Conservation (phyloP, 2,888 invertebrate species). For the Aphidius colemani region DNA sequence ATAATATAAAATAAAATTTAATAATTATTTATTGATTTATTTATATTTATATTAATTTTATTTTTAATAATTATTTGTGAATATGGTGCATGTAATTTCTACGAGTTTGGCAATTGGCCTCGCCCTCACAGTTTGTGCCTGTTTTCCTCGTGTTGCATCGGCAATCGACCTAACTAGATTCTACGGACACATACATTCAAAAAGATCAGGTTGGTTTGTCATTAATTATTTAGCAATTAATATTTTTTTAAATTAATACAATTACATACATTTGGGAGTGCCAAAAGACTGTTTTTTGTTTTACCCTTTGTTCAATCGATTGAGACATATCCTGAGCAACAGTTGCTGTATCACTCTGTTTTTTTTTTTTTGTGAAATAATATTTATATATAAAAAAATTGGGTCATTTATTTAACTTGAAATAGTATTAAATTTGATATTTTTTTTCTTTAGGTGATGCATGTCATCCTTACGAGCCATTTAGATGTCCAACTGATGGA, state of each 20-base stretch:
- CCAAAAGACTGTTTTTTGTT: slow-evolving; percentile 21
- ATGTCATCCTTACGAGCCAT: slow-evolving; percentile 95
- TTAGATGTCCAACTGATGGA: slow-evolving; percentile 92
- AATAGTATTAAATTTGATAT: background rate
- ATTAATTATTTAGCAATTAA: background rate
- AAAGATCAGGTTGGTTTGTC: slow-evolving; percentile 70
- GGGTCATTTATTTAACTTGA: too few relatives aligned
- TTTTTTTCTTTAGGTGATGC: slow-evolving; percentile 64
- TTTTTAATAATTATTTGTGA: slow-evolving; percentile 10
- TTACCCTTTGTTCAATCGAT: slow-evolving; percentile 34
- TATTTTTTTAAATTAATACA: slow-evolving; percentile 21
- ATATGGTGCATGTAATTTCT: slow-evolving; percentile 31
- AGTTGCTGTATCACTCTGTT: slow-evolving; percentile 30
- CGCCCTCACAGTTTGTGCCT: slow-evolving; percentile 63
- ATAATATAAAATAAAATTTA: background rate
- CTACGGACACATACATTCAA: slow-evolving; percentile 76
- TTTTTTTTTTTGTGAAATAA: slow-evolving; percentile 14
- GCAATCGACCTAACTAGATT: slow-evolving; percentile 81
- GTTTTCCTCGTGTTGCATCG: slow-evolving; percentile 70
- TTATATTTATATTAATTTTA: background rate
- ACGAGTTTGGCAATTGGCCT: slow-evolving; percentile 54
- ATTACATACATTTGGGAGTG: slow-evolving; percentile 31
- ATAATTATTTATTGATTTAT: slow-evolving; percentile 1
- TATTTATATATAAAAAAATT: background rate
- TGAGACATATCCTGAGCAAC: slow-evolving; percentile 33